A percentile compares a stretch with the other conserved stretches of the same genome.
Evolutionary conservation across 2,888 invertebrate species (phyloP).

Genomic region (Disparrhopalites patrizii): DNA sequence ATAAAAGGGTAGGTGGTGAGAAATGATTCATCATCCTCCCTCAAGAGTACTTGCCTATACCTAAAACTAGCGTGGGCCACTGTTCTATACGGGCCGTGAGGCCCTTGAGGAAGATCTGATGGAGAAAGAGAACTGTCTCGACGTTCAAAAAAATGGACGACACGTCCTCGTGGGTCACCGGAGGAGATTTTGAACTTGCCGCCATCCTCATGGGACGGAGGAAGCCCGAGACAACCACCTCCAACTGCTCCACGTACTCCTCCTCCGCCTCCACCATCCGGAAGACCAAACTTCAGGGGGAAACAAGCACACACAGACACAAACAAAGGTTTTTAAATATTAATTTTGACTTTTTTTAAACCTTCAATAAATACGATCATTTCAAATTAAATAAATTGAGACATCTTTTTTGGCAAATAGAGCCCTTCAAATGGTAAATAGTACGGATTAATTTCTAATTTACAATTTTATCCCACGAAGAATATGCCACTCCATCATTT

Average conservation of each 20-base stretch:
- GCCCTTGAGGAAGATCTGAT: conserved; percentile 91
- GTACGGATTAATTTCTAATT: no score
- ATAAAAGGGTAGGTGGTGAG: conserved; percentile 39
- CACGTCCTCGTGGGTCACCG: conserved; percentile 87
- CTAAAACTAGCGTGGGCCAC: conserved; percentile 88
- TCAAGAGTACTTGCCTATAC: conserved; percentile 51
- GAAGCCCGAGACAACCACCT: conserved; percentile 78
- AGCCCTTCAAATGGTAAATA: no score
- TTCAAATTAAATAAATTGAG: background rate
- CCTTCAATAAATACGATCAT: background rate
- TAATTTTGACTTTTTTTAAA: background rate
- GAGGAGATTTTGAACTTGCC: conserved; percentile 69
- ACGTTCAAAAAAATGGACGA: conserved; percentile 91
- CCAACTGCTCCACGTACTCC: conserved; percentile 87
- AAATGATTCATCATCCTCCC: conserved; percentile 37
- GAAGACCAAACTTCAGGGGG: conserved; percentile 73
- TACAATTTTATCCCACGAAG: no score
- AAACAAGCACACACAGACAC: conserved; percentile 26
- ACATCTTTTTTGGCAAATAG: background rate
- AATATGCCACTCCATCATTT: no score
- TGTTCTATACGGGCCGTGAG: conserved; percentile 85
- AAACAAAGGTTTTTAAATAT: conserved; percentile 3
- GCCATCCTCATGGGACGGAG: conserved; percentile 89
- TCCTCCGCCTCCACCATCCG: conserved; percentile 91
- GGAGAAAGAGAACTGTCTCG: conserved; percentile 78